A percentile compares a stretch with the other conserved stretches of the same genome.
Conservation (phyloP, 2,113 vertebrate genomes). For the Dasyprocta punctata region DNA sequence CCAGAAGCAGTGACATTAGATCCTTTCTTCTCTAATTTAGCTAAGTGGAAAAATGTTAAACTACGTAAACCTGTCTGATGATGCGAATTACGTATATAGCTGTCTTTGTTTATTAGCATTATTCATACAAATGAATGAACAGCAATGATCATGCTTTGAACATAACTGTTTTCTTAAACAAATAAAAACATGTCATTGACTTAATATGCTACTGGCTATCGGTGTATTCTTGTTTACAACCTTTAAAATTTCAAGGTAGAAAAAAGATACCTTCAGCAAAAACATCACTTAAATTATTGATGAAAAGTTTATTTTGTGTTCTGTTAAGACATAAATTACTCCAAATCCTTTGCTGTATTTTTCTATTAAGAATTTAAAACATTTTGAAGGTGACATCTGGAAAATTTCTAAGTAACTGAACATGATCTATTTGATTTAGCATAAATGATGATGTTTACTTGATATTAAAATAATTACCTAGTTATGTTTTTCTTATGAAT, state of each 20-base stretch:
- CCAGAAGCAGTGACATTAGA: neutral
- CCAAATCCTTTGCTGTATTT: constrained; percentile 24
- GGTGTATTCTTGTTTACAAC: neutral
- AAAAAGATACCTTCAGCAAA: neutral
- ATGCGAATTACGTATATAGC: neutral
- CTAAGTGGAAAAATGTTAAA: neutral
- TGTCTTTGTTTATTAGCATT: constrained; percentile 31
- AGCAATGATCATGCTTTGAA: neutral
- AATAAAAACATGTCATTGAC: neutral
- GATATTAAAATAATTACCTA: constrained; percentile 67
- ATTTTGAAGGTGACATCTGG: constrained; percentile 75
- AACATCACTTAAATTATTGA: neutral
- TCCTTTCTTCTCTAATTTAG: neutral
- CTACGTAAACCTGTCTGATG: neutral
- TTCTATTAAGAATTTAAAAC: constrained; percentile 42
- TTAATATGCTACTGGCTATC: neutral
- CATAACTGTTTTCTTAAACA: constrained; percentile 22
- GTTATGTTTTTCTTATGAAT: constrained; percentile 60
- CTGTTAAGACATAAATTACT: neutral
- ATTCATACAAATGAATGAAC: neutral
- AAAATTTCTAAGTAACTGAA: constrained; percentile 75
- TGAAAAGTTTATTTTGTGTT: constrained; percentile 19
- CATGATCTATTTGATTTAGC: constrained; percentile 75
- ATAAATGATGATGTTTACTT: constrained; percentile 72
- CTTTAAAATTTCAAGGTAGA: neutral